phyloP scores from a whole-genome alignment of 2,797 vertebrate species.

The Semotilus atromaculatus region DNA sequence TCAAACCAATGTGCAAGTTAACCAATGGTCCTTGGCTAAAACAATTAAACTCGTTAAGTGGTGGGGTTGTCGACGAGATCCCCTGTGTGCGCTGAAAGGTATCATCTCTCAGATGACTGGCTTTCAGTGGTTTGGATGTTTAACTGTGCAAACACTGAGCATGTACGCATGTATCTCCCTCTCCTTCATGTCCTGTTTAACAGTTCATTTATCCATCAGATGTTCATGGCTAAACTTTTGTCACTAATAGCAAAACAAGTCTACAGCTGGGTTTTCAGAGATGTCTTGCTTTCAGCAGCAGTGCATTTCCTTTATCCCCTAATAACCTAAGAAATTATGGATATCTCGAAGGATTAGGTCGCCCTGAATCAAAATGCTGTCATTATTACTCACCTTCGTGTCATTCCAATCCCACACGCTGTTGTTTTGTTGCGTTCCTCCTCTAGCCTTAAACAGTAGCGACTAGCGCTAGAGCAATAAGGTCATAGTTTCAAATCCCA shows the following conservation, averaged over 20 bases:
- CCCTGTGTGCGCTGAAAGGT: conserved; percentile 50
- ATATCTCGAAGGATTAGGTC: conserved; percentile 3
- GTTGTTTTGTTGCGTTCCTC: not conserved
- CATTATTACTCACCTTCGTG: not conserved
- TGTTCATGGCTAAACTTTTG: conserved; percentile 36
- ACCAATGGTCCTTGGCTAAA: conserved; percentile 63
- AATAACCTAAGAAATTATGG: not conserved
- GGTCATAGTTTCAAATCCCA: not conserved
- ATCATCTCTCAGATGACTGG: conserved; percentile 55
- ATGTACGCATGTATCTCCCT: conserved; percentile 23
- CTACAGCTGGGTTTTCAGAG: not conserved
- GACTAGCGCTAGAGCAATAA: not conserved
- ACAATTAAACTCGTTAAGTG: conserved; percentile 61
- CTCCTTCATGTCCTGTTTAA: conserved; percentile 34
- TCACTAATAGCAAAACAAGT: conserved; percentile 49
- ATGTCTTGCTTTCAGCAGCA: conserved; percentile 15
- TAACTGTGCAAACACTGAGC: conserved; percentile 39
- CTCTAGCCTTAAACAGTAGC: not conserved
- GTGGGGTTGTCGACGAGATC: conserved; percentile 47
- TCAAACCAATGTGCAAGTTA: conserved; percentile 58
- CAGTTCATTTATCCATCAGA: conserved; percentile 42
- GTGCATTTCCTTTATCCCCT: conserved; percentile 10
- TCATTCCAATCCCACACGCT: not conserved
- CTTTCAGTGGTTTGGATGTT: conserved; percentile 41
- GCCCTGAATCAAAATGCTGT: conserved; percentile 4